These are phyloP conservation scores for Aspidoscelis tigris DNA, from an alignment of 2,113 vertebrate species.

Conservation along the genomic window DNA sequence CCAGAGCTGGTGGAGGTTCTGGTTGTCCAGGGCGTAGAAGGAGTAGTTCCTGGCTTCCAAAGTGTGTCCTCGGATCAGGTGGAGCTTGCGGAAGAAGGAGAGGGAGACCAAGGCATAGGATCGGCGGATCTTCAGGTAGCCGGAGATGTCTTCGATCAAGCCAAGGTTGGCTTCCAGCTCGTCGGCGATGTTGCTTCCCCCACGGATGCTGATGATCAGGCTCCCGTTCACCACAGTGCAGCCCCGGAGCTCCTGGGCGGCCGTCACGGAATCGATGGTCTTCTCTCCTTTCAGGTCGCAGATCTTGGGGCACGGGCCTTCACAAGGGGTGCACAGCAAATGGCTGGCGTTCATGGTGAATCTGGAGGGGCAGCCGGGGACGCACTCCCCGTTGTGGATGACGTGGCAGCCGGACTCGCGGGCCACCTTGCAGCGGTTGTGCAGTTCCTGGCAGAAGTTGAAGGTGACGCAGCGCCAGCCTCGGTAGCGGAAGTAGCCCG, in stretches of 20 bases:
- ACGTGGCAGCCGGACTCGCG: constrained; percentile 77
- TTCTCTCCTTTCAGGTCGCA: constrained; percentile 82
- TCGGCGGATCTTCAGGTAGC: constrained; percentile 90
- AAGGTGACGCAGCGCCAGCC: constrained; percentile 95
- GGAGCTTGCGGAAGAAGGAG: constrained; percentile 93
- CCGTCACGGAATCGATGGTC: constrained; percentile 90
- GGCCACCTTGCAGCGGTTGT: constrained; percentile 85
- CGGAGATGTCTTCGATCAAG: constrained; percentile 94
- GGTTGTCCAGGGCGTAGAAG: constrained; percentile 96
- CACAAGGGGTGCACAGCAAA: constrained; percentile 88
- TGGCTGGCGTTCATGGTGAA: constrained; percentile 91
- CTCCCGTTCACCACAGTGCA: constrained; percentile 93
- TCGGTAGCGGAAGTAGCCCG: constrained; percentile 84
- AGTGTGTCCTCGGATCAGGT: constrained; percentile 85
- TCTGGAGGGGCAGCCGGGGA: constrained; percentile 93
- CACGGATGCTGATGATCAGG: constrained; percentile 93
- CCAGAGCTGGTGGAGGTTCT: constrained; percentile 95
- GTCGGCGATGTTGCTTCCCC: constrained; percentile 95
- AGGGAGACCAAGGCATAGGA: constrained; percentile 95
- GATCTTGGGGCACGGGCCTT: constrained; percentile 91
- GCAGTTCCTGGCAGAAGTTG: constrained; percentile 90
- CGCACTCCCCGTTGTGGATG: constrained; percentile 89
- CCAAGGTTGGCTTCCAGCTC: constrained; percentile 95
- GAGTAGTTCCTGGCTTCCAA: constrained; percentile 87
- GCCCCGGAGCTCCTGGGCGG: constrained; percentile 91